These are phyloP conservation scores for Coracopsis vasa DNA, from an alignment of 2,113 vertebrate genomes.

Conservation along the genomic window DNA sequence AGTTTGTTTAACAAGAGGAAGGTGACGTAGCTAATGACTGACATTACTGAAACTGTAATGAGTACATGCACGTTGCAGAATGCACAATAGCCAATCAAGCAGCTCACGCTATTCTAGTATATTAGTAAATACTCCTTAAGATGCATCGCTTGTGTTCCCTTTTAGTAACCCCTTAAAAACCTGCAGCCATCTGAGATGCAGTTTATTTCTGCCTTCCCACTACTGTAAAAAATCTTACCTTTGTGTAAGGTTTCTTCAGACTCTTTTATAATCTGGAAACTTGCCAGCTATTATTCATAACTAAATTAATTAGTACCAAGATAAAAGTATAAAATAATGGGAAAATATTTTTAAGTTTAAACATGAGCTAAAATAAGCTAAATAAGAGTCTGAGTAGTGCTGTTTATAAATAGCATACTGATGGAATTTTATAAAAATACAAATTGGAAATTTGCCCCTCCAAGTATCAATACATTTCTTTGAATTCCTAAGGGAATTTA, in stretches of 20 bases:
- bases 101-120: not conserved
- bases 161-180: not conserved
- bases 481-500: not conserved
- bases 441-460: not conserved
- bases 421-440: not conserved
- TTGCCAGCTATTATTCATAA: not conserved
- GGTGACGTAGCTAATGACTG: not conserved
- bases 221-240: not conserved
- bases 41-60: not conserved
- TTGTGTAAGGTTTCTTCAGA: not conserved
- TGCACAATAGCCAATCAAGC: not conserved
- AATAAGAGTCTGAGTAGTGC: not conserved
- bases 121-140: not conserved
- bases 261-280: not conserved
- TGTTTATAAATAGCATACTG: not conserved
- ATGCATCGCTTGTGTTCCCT: not conserved
- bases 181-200: not conserved
- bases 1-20: not conserved
- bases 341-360: not conserved
- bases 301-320: not conserved
- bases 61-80: not conserved
- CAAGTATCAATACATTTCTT: not conserved
- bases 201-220: not conserved
- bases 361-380: not conserved
- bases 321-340: not conserved